Evolutionary conservation across 2,113 vertebrate genomes (phyloP).

Genomic region (Stegastes partitus): DNA sequence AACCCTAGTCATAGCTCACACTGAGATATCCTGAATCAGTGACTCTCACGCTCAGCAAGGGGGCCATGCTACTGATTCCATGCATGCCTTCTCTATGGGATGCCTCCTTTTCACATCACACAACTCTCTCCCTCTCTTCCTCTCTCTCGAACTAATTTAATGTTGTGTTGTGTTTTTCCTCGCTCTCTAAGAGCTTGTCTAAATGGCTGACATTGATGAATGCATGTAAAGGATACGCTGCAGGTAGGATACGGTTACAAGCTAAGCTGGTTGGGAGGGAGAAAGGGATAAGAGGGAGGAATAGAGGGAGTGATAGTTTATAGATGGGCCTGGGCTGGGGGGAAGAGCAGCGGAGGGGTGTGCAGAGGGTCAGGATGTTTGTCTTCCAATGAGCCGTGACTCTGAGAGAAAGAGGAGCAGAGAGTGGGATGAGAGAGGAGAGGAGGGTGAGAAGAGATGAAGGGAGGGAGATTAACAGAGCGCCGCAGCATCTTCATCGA

Average conservation of each 20-base stretch:
- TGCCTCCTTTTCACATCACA: slow-evolving; percentile 65
- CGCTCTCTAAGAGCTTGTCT: slow-evolving; percentile 78
- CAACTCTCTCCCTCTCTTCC: slow-evolving; percentile 44
- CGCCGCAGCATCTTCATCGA: slow-evolving; percentile 61
- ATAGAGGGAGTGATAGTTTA: slow-evolving; percentile 78
- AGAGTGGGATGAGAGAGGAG: slow-evolving; percentile 77
- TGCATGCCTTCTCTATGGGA: slow-evolving; percentile 75
- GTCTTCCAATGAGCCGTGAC: slow-evolving; percentile 87
- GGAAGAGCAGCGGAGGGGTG: slow-evolving; percentile 67
- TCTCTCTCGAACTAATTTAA: slow-evolving; percentile 70
- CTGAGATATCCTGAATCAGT: slow-evolving; percentile 56
- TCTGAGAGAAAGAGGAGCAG: slow-evolving; percentile 83
- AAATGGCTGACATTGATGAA: slow-evolving; percentile 89
- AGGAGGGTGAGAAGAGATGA: slow-evolving; percentile 76
- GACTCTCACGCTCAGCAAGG: slow-evolving; percentile 67
- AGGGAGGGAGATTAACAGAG: slow-evolving; percentile 59
- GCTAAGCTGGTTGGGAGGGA: slow-evolving; percentile 78
- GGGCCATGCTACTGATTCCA: slow-evolving; percentile 69
- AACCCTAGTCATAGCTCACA: background rate
- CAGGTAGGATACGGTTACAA: slow-evolving; percentile 90
- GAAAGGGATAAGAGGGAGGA: slow-evolving; percentile 67
- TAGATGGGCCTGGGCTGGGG: slow-evolving; percentile 74
- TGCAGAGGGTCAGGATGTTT: slow-evolving; percentile 86
- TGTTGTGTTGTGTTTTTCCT: slow-evolving; percentile 75
- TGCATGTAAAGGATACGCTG: slow-evolving; percentile 88